Evolutionary conservation across 2,888 invertebrate genomes (phyloP).

Genomic region (Cerastis rubricosa): DNA sequence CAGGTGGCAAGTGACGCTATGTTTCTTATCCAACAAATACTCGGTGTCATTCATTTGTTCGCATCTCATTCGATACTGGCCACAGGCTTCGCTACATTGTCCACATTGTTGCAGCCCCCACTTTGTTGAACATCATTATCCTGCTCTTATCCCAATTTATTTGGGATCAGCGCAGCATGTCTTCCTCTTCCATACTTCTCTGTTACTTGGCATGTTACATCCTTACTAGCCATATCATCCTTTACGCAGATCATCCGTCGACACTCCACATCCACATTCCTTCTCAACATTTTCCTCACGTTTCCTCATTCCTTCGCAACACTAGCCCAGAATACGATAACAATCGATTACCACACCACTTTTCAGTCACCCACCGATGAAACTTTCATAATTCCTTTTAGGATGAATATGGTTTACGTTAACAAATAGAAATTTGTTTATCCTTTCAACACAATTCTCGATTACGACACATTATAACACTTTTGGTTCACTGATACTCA

Average conservation of each 20-base stretch:
- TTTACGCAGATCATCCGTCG: background rate
- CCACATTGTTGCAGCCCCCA: background rate
- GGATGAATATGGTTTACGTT: background rate
- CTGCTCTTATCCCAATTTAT: background rate
- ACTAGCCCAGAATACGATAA: background rate
- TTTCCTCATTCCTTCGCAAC: background rate
- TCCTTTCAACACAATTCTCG: background rate
- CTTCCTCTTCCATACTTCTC: background rate
- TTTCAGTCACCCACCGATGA: background rate
- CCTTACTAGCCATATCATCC: background rate
- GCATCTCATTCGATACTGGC: background rate
- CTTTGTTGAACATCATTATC: background rate
- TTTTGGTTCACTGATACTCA: slow-evolving; percentile 5
- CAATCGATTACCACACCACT: background rate
- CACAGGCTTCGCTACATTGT: background rate
- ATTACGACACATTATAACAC: background rate
- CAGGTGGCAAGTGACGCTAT: background rate
- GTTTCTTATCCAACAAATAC: background rate
- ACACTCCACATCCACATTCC: background rate
- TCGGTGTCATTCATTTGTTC: background rate
- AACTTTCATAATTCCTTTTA: background rate
- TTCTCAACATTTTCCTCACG: background rate
- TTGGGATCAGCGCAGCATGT: background rate
- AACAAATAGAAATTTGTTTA: background rate
- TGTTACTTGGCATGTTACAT: background rate